phyloP scores from a whole-genome alignment of 2,797 vertebrate species.

The Setipinna tenuifilis region DNA sequence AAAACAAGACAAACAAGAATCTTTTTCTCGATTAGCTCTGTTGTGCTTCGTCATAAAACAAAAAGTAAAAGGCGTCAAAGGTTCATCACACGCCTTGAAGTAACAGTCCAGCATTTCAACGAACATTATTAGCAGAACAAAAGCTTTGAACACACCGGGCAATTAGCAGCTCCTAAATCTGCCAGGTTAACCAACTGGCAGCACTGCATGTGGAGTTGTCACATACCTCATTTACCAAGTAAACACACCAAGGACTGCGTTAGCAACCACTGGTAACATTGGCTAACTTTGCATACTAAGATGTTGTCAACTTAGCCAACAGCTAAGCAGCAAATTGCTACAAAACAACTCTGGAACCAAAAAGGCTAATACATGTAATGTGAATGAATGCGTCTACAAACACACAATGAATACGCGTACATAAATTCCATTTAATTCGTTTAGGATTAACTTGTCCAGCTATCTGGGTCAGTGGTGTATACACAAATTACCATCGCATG shows the following conservation, averaged over 20 bases:
- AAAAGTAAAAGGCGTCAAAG: too few species aligned
- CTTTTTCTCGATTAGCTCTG: neutral
- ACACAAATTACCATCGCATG: slow-evolving; percentile 4
- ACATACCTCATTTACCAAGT: neutral
- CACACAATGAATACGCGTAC: neutral
- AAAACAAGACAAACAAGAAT: neutral
- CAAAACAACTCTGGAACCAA: neutral
- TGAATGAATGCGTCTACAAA: neutral
- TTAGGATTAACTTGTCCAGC: neutral
- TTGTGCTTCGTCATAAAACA: too few species aligned
- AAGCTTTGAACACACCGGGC: neutral
- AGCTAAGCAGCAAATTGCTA: neutral
- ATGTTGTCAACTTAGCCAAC: neutral
- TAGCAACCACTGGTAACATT: neutral
- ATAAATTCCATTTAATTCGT: neutral
- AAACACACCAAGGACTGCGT: neutral
- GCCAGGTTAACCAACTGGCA: neutral
- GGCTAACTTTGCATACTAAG: neutral
- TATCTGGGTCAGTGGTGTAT: slow-evolving; percentile 6
- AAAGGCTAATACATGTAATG: neutral
- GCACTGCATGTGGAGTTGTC: neutral
- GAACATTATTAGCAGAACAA: too few species aligned
- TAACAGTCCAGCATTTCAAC: too few species aligned
- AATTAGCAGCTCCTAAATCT: neutral
- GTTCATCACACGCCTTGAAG: too few species aligned